A percentile compares a stretch with the other conserved stretches of the same genome.
Evolutionary conservation across 2,888 invertebrate species (phyloP).

Genomic region (Brachyptera risi): DNA sequence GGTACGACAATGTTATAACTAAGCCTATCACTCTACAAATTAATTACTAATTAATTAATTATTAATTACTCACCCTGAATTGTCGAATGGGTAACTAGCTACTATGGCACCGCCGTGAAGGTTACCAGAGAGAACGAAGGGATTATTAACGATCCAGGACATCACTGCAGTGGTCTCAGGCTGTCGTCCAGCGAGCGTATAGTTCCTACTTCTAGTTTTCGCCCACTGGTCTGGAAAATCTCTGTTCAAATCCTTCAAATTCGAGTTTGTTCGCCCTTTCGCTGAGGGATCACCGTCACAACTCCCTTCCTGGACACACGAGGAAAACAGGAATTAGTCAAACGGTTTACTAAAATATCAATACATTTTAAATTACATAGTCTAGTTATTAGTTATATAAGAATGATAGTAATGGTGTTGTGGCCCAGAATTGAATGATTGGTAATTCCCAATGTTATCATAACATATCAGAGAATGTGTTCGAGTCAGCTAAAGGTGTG

Average conservation of each 20-base stretch:
- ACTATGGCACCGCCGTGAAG: conserved; percentile 96
- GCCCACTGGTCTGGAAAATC: conserved; percentile 91
- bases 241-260: conserved; percentile 78
- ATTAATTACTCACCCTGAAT: conserved; percentile 70
- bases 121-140: conserved; percentile 91
- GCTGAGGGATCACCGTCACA: conserved; percentile 66
- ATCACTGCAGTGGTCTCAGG: conserved; percentile 87
- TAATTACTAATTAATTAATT: too few relatives aligned
- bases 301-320: conserved; percentile 70
- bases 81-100: conserved; percentile 96
- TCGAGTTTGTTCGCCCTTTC: conserved; percentile 76
- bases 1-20: too few relatives aligned
- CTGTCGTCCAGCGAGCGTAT: conserved; percentile 51
- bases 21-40: too few relatives aligned
- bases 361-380: too few relatives aligned
- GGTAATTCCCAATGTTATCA: too few relatives aligned
- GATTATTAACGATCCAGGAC: conserved; percentile 80
- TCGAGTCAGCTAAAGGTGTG: too few relatives aligned
- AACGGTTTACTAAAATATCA: too few relatives aligned
- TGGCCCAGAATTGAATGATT: too few relatives aligned
- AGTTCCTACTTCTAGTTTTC: conserved; percentile 39
- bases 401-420: too few relatives aligned
- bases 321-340: too few relatives aligned
- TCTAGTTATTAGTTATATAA: too few relatives aligned
- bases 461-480: too few relatives aligned